Base-by-base conservation (phyloP, 1,140 invertebrate genomes). In the Periplaneta americana region DNA sequence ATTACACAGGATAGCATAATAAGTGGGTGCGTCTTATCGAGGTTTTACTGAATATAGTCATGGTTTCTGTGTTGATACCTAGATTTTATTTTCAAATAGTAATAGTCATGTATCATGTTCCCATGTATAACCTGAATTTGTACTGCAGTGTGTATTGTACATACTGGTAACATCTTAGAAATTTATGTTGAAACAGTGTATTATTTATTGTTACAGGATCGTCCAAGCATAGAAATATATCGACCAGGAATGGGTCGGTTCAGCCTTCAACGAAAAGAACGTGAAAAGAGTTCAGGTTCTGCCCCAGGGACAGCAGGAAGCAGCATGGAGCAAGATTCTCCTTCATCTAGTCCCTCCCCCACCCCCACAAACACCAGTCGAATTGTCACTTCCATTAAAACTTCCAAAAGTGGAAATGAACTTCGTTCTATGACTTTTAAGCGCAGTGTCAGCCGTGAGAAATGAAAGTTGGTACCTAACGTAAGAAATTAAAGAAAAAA, bases 241-340 rank as follows among this genome's bases (percentile, higher is more conserved):
- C 90, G 93, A 80, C 93, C 93, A 9, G 93, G 93, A 34, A 94
- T 94, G 93, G 92, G 93, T 4, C 92, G 91, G 85, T 92, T 94
- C 84, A 93, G 92, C 83, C 93, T 92, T 85, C 92, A 93, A 82
- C 89, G 92, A 28, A 84, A 93, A 31, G 91, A 92, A 81, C 90
- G 91, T 83, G 92, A 92, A 84, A 92, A 92, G 35, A 39, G 35
- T 34, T 28, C 80, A 28, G 39, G 35, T 9, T 66, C 48, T 28
- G n/a, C 48, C 5, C 22, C 48, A 28, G 48, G 48, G 48, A 66
- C 48, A 66, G 34, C 36, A 36, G 76, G 76, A 28, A 80, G 66
- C 36, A 80, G 79, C 31, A 75, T 66, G 13, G 81, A 82, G 35
- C 81, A 82, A 31, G 81, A 82, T 10, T 82, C 81, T 17, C 81